Conservation (phyloP, 2,113 vertebrate genomes). For the Rhipidura dahli region DNA sequence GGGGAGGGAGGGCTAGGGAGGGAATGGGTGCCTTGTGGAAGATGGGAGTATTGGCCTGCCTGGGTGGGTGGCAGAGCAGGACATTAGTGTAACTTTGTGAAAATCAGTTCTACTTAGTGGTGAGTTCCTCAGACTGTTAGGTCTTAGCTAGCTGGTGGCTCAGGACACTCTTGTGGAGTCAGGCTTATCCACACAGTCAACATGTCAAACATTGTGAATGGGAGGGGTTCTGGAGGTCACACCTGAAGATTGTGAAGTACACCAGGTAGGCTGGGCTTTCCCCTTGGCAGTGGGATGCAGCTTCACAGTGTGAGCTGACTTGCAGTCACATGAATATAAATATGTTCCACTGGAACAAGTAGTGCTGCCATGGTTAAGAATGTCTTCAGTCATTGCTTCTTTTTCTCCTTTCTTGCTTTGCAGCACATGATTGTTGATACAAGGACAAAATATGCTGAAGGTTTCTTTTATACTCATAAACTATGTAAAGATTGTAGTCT, state of each 20-base stretch:
- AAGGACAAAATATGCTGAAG: background rate
- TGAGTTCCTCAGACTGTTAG: background rate
- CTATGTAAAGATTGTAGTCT: background rate
- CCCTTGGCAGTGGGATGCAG: background rate
- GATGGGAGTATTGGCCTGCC: background rate
- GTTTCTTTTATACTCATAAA: background rate
- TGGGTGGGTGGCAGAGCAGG: background rate
- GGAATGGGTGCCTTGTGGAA: background rate
- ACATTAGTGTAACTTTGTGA: background rate
- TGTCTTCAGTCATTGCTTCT: background rate
- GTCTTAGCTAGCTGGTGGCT: background rate
- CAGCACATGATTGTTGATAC: background rate
- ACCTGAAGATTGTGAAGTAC: background rate
- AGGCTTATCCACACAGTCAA: background rate
- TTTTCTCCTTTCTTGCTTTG: background rate
- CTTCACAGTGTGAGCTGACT: background rate
- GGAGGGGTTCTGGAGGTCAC: background rate
- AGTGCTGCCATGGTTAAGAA: background rate
- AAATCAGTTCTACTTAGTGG: background rate
- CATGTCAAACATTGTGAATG: background rate
- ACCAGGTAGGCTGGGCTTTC: background rate
- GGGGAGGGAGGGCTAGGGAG: conserved; percentile 22
- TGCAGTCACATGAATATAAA: background rate
- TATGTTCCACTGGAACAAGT: background rate
- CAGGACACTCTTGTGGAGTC: background rate